These are phyloP conservation scores for Macrosiphum euphorbiae DNA, from an alignment of 2,888 invertebrate species.

Conservation along the genomic window DNA sequence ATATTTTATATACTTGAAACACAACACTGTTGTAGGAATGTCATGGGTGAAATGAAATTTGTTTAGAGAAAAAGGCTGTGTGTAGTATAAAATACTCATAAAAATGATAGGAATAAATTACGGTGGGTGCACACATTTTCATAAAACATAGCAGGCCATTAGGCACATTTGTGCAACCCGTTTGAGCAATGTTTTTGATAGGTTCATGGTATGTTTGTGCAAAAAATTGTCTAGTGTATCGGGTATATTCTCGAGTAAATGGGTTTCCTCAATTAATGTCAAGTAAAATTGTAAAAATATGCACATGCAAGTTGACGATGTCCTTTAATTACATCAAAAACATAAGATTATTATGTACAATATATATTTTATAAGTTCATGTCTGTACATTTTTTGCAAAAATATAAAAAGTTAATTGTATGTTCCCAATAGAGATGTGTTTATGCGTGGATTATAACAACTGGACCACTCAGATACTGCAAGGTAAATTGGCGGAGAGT, in stretches of 20 bases:
- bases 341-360: neutral
- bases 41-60: neutral
- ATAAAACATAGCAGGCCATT: neutral
- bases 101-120: conserved; percentile 12
- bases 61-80: neutral
- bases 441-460: neutral
- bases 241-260: neutral
- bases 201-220: neutral
- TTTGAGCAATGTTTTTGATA: neutral
- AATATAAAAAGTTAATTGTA: neutral
- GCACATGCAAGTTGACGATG: neutral
- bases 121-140: neutral
- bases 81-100: neutral
- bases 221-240: neutral
- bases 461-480: neutral
- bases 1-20: neutral
- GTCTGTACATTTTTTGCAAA: neutral
- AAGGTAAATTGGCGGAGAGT: neutral
- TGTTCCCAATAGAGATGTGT: neutral
- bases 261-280: neutral
- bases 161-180: neutral
- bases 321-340: neutral
- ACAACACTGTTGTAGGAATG: neutral
- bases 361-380: neutral
- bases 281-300: neutral